phyloP scores from a whole-genome alignment of 2,888 invertebrate genomes.

The Protonemura montana region DNA sequence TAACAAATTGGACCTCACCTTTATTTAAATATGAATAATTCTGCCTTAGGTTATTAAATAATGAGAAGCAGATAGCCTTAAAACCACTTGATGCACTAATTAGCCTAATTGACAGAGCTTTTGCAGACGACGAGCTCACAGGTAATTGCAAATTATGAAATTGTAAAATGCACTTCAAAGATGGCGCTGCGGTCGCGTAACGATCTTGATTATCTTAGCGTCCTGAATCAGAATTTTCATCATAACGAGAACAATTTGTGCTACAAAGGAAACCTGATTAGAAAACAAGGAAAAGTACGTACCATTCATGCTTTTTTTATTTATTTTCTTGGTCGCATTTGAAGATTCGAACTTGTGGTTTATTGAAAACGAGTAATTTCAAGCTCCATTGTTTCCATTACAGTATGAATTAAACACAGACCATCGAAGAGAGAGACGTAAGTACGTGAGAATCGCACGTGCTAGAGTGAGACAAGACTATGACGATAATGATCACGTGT shows the following conservation, averaged over 20 bases:
- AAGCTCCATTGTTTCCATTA: constrained; percentile 7
- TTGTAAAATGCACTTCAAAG: not conserved
- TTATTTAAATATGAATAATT: not conserved
- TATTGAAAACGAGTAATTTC: constrained; percentile 7
- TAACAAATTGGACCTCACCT: constrained; percentile 31
- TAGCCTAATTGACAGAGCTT: not conserved
- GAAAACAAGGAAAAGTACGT: constrained; percentile 1
- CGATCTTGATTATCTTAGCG: not conserved
- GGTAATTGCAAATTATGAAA: constrained; percentile 4
- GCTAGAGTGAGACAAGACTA: not conserved
- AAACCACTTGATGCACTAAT: not conserved
- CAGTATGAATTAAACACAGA: not conserved
- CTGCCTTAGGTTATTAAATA: not conserved
- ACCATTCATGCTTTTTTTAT: not conserved
- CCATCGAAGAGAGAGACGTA: not conserved
- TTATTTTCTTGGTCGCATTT: not conserved
- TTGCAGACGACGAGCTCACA: not conserved
- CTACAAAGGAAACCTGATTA: constrained; percentile 1
- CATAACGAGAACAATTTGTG: not conserved
- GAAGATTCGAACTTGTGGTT: constrained; percentile 12
- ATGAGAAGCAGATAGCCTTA: not conserved
- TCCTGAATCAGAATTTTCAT: not conserved
- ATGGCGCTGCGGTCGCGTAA: not conserved
- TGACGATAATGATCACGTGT: not conserved
- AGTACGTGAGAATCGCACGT: not conserved